A percentile compares a stretch with the other conserved stretches of the same genome.
These are phyloP conservation scores for Argyresthia goedartella DNA, from an alignment of 2,888 invertebrate genomes.

Conservation along the genomic window DNA sequence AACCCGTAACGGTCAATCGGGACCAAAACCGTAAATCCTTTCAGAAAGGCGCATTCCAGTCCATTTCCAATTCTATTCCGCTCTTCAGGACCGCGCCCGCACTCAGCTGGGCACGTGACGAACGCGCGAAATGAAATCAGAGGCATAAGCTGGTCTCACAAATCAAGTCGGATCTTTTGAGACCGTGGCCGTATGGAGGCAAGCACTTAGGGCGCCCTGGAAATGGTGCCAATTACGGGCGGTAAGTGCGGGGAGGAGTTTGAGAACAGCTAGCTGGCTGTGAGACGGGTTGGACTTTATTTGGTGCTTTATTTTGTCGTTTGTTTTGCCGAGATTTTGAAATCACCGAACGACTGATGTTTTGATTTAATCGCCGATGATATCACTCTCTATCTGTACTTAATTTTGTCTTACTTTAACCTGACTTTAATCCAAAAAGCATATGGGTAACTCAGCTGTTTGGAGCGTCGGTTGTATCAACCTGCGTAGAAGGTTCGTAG, in stretches of 20 bases:
- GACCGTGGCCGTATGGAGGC: constrained; percentile 21
- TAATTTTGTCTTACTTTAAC: no score
- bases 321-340: neutral
- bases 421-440: no score
- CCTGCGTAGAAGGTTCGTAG: no score
- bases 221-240: constrained; percentile 67
- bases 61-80: constrained; percentile 51
- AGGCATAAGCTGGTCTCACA: constrained; percentile 56
- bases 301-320: neutral
- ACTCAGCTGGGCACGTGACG: constrained; percentile 61
- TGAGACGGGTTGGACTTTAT: constrained; percentile 6
- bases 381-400: no score
- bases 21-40: constrained; percentile 1
- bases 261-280: neutral
- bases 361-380: no score
- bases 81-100: constrained; percentile 47
- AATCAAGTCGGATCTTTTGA: constrained; percentile 45
- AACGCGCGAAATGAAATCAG: constrained; percentile 62
- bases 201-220: constrained; percentile 55
- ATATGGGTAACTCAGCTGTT: no score
- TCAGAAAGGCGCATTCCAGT: constrained; percentile 45
- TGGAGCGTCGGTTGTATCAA: no score
- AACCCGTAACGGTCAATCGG: neutral
- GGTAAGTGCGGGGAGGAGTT: constrained; percentile 46
- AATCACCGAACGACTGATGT: no score